Percentiles rank a stretch among this genome's conserved stretches.
Evolutionary conservation across 92 coral and sea anemone genomes (phyloP).

Genomic region (Heliopora coerulea): DNA sequence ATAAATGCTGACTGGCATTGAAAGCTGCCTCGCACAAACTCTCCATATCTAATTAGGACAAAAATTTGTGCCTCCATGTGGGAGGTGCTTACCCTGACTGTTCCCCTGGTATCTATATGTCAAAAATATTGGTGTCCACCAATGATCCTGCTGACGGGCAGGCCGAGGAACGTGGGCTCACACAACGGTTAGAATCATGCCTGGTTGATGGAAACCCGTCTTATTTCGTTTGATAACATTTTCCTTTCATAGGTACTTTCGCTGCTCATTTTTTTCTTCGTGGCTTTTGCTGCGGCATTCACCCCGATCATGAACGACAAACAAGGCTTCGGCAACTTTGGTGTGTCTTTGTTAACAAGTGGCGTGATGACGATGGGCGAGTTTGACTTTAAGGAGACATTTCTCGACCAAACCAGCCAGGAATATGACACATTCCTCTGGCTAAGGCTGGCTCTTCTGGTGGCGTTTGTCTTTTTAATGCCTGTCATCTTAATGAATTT

Average conservation of each 20-base stretch:
- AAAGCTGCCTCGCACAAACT: too few species aligned
- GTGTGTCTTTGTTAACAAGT: slow-evolving; percentile 68
- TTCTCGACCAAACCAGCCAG: not conserved
- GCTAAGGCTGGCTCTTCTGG: slow-evolving; percentile 7
- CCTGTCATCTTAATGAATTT: slow-evolving; percentile 29
- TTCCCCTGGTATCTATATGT: too few species aligned
- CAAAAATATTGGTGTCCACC: too few species aligned
- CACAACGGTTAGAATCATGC: too few species aligned
- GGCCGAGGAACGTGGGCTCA: too few species aligned
- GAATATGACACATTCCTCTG: slow-evolving; percentile 10
- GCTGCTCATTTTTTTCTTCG: slow-evolving; percentile 66
- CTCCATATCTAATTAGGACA: too few species aligned
- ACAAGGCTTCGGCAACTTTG: slow-evolving; percentile 60
- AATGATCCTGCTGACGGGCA: too few species aligned
- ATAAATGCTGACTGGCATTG: too few species aligned
- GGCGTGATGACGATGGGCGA: slow-evolving; percentile 75
- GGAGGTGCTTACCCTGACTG: too few species aligned
- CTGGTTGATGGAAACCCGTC: too few species aligned
- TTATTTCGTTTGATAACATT: too few species aligned
- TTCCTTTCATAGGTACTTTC: slow-evolving; percentile 37
- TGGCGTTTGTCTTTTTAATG: slow-evolving; percentile 16
- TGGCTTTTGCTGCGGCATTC: slow-evolving; percentile 68
- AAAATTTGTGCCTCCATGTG: too few species aligned
- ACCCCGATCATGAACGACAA: slow-evolving; percentile 72
- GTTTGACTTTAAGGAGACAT: slow-evolving; percentile 59